Conservation (phyloP, 2,888 invertebrate species). For the Polietes domitor region DNA sequence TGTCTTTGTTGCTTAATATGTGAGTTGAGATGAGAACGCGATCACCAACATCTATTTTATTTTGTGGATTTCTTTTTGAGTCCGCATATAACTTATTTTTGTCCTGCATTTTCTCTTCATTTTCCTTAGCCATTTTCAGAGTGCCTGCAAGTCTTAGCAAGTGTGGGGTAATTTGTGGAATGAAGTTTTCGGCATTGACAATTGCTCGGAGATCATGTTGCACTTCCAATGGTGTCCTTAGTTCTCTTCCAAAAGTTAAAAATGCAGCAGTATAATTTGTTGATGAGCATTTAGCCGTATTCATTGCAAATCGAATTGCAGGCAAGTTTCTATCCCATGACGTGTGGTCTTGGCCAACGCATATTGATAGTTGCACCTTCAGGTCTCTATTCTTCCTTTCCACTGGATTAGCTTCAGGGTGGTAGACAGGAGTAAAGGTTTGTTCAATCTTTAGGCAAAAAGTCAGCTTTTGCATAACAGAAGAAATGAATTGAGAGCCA, state of each 20-base stretch:
- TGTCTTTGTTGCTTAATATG: slow-evolving; percentile 2
- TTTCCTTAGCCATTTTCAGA: slow-evolving; percentile 32
- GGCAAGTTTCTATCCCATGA: slow-evolving; percentile 69
- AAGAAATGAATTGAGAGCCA: slow-evolving; percentile 29
- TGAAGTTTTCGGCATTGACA: slow-evolving; percentile 65
- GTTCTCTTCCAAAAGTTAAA: slow-evolving; percentile 74
- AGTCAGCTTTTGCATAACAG: slow-evolving; percentile 73
- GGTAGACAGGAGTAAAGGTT: slow-evolving; percentile 72
- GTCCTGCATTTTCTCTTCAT: slow-evolving; percentile 69
- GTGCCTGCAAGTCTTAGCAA: slow-evolving; percentile 23
- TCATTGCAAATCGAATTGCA: slow-evolving; percentile 77
- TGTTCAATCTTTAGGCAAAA: slow-evolving; percentile 51
- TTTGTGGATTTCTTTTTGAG: not conserved
- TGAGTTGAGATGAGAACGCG: slow-evolving; percentile 21
- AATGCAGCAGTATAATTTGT: slow-evolving; percentile 74
- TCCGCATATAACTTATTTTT: slow-evolving; percentile 65
- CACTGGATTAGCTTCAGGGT: slow-evolving; percentile 75
- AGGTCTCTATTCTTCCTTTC: slow-evolving; percentile 65
- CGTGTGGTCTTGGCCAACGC: slow-evolving; percentile 30
- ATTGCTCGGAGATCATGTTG: slow-evolving; percentile 69
- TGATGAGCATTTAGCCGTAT: slow-evolving; percentile 70
- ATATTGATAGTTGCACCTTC: slow-evolving; percentile 25
- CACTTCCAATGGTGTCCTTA: slow-evolving; percentile 72
- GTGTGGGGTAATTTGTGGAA: slow-evolving; percentile 43
- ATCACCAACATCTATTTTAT: slow-evolving; percentile 1